phyloP scores from a whole-genome alignment of 2,113 vertebrate species.

The Sebastes schlegelii region DNA sequence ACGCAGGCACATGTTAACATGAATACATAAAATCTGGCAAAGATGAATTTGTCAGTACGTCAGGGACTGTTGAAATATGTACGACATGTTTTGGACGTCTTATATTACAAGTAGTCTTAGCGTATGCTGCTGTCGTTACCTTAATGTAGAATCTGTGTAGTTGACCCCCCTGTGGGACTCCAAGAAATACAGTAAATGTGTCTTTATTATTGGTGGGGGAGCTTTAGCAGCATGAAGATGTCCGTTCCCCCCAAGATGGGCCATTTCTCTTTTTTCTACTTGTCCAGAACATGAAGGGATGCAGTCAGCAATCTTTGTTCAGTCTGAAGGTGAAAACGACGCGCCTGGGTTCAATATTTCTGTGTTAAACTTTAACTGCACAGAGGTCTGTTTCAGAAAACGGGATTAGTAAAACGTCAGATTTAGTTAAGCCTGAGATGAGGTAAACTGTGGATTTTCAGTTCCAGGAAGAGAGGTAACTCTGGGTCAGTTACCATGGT shows the following conservation, averaged over 20 bases:
- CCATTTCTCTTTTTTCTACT: conserved; percentile 49
- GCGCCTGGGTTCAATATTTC: conserved; percentile 41
- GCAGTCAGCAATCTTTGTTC: conserved; percentile 33
- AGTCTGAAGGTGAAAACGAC: conserved; percentile 25
- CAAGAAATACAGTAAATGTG: conserved; percentile 68
- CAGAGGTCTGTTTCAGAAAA: too few relatives aligned
- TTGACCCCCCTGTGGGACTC: conserved; percentile 56
- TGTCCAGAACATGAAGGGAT: conserved; percentile 48
- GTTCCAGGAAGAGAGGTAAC: too few relatives aligned
- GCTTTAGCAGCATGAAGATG: conserved; percentile 72
- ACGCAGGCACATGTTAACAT: conserved; percentile 72
- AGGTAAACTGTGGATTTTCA: too few relatives aligned
- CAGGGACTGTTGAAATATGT: conserved; percentile 84
- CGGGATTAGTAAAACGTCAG: too few relatives aligned
- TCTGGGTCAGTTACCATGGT: too few relatives aligned
- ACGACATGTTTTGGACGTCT: conserved; percentile 78
- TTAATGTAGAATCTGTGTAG: conserved; percentile 77
- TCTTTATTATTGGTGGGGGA: conserved; percentile 65
- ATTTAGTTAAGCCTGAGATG: too few relatives aligned
- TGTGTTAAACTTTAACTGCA: background rate
- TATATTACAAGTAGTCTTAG: conserved; percentile 78
- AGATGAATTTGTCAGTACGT: conserved; percentile 80
- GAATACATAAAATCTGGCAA: conserved; percentile 78
- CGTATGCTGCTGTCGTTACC: conserved; percentile 75
- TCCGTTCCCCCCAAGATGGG: conserved; percentile 29